Evolutionary conservation across 1,140 invertebrate species (phyloP).

Genomic region (Homarus americanus): DNA sequence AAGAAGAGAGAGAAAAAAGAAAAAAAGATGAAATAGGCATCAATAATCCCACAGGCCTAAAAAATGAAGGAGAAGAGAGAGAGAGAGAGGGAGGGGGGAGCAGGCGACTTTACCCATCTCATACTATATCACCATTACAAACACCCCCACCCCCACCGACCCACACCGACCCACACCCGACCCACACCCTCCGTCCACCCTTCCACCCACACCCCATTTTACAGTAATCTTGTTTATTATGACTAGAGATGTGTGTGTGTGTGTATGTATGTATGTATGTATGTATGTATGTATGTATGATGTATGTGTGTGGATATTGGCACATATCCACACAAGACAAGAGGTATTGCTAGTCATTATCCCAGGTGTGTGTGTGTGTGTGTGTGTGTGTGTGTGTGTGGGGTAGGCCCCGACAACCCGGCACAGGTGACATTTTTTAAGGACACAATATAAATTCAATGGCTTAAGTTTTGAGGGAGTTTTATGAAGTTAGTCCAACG

Average conservation of each 20-base stretch:
- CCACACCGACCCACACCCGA: too few species aligned
- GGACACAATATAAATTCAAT: conserved; percentile 64
- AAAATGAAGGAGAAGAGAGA: too few species aligned
- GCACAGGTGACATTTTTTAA: conserved; percentile 57
- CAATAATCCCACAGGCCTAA: too few species aligned
- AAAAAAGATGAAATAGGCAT: too few species aligned
- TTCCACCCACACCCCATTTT: too few species aligned
- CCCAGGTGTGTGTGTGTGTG: too few species aligned
- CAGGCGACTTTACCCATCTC: background rate
- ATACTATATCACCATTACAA: background rate
- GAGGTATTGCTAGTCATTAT: background rate
- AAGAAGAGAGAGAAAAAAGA: too few species aligned
- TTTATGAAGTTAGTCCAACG: conserved; percentile 56
- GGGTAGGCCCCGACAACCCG: background rate
- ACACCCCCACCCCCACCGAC: too few species aligned
- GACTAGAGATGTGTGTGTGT: background rate
- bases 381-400: background rate
- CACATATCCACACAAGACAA: background rate
- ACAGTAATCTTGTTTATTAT: background rate
- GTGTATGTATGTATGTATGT: too few species aligned
- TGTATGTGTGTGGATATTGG: background rate
- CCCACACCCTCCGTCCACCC: too few species aligned
- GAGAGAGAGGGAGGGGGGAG: too few species aligned
- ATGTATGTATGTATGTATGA: too few species aligned
- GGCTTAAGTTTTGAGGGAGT: conserved; percentile 56